Base-by-base conservation (phyloP, 2,113 vertebrate genomes). In the Leucoraja erinaceus region DNA sequence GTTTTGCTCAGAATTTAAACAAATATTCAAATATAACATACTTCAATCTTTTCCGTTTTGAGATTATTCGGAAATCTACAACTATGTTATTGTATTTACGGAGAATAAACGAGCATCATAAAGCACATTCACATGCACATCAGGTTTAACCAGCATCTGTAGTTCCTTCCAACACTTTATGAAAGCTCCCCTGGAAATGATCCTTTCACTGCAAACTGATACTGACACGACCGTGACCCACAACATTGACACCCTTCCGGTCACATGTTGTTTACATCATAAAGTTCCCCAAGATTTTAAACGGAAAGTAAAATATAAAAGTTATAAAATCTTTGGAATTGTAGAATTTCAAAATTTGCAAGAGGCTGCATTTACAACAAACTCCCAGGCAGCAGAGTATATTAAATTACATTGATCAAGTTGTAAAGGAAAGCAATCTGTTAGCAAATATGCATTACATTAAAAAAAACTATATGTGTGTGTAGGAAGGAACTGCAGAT, bases 211-310 rank as follows among this genome's bases (percentile, higher is more conserved):
- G 12, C 63, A 14, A 66, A n/a, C 56, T n/a, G 54, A 54, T 47
- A 28, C 5, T 54, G 38, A 20, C 54, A 54, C 47, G 28, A 25
- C 22, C 1, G 5, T 86, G 56, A 81, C 18, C 16, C 16, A 54
- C 4, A 33, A 20, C 31, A 77, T 31, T 25, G 33, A 31, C 77
- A 4, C 11, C 77, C 38, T 81, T 61, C 54, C 47, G 54, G 81
- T 84, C 81, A 84, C 81, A 84, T 59, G 81, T 25, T 59, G 54
- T 86, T 86, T n/a, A 86, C 56, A 59, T n/a, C 54, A 84, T 56
- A n/a, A 61, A 59, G 9, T 28, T 25, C 0, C 66, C 16, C 16
- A 14, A 47, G 38, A 2, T 68, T 68, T 68, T 14, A 61, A 61
- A n/a, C 28, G 10, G 28, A 28, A 61, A 14, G 25, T 56, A 61